Evolutionary conservation across 2,888 invertebrate genomes (phyloP), one percentile per base, ranked within the genome.

Genomic region (Coecobrya sp.): DNA sequence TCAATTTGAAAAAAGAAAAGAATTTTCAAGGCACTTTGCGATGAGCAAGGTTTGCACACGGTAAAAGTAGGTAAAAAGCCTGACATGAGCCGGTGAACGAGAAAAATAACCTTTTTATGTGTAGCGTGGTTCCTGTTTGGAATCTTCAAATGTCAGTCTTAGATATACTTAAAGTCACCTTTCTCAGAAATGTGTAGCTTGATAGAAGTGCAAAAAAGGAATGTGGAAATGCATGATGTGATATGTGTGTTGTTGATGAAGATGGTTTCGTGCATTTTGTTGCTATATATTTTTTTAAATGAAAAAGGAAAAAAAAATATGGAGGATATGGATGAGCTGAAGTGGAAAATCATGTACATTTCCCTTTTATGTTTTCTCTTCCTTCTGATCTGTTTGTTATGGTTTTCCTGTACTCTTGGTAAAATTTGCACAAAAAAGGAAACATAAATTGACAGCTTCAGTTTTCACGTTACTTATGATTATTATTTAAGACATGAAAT

Each of bases 261-360:
- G 65, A 68, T 4, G 65, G 1, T 55, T 55, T 16, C 55, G n/a
- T n/a, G n/a, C n/a, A n/a, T n/a, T n/a, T n/a, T n/a, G 8, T n/a
- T 30, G 65, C 19, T 59, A 19, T 68, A 11, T 68, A 27, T 7
- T 68, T 7, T 11, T 30, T 0, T 10, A 68, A 1, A 68, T 11
- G 19, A 68, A 68, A 27, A 13, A 8, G 30, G 7, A 11, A 27
- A 11, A 68, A 68, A 19, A 59, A 19, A 25, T 27, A 16, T 22
- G 19, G 30, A 5, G 10, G 65, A 86, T 62, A 81, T 86, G 79
- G 49, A 45, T 42, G 70, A 42, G 89, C 22, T 70, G 84, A 92
- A 93, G 93, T 93, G 93, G 90, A 85, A 92, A 93, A 92, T 92
- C 92, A 88, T 93, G 93, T 93, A 92, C 88, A 91, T 85, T 70